Percentiles rank a stretch among this genome's conserved stretches.
phyloP scores from a whole-genome alignment of 2,888 invertebrate genomes.

The Drosophila ustulata region DNA sequence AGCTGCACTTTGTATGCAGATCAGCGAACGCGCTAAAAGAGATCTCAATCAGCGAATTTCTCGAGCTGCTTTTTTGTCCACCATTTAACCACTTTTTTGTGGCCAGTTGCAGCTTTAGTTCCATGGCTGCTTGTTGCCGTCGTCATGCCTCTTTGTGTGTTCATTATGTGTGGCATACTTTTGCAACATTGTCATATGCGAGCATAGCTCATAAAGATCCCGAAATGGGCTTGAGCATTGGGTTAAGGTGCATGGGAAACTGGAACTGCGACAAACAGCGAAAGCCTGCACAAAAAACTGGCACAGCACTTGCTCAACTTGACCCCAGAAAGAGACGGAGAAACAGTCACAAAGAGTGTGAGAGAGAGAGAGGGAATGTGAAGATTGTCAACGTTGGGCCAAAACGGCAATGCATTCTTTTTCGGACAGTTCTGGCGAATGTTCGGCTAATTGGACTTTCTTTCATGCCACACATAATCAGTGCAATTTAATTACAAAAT shows the following conservation, averaged over 20 bases:
- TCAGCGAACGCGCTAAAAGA: conserved; percentile 20
- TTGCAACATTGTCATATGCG: conserved; percentile 66
- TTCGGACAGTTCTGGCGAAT: conserved; percentile 33
- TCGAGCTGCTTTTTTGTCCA: conserved; percentile 28
- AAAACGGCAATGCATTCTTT: conserved; percentile 37
- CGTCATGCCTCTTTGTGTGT: conserved; percentile 9
- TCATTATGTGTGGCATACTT: conserved; percentile 70
- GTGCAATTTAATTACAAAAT: conserved; percentile 75
- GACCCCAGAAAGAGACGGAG: conserved; percentile 50
- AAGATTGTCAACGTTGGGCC: conserved; percentile 62
- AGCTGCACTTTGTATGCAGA: conserved; percentile 61
- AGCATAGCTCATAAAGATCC: conserved; percentile 76
- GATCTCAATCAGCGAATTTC: conserved; percentile 55
- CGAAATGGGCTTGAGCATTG: conserved; percentile 65
- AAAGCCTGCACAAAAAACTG: conserved; percentile 51
- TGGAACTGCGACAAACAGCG: conserved; percentile 54
- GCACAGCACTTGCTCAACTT: conserved; percentile 75
- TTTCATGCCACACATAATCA: conserved; percentile 72
- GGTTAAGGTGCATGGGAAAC: conserved; percentile 80
- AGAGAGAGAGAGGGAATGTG: conserved; percentile 40
- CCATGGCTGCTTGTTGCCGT: neutral
- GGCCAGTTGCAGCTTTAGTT: no score
- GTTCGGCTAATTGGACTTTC: conserved; percentile 76
- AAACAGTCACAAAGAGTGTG: conserved; percentile 1
- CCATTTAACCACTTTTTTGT: conserved; percentile 29